Evolutionary conservation across 2,888 invertebrate species (phyloP).

Genomic region (Lasioglossum vierecki): DNA sequence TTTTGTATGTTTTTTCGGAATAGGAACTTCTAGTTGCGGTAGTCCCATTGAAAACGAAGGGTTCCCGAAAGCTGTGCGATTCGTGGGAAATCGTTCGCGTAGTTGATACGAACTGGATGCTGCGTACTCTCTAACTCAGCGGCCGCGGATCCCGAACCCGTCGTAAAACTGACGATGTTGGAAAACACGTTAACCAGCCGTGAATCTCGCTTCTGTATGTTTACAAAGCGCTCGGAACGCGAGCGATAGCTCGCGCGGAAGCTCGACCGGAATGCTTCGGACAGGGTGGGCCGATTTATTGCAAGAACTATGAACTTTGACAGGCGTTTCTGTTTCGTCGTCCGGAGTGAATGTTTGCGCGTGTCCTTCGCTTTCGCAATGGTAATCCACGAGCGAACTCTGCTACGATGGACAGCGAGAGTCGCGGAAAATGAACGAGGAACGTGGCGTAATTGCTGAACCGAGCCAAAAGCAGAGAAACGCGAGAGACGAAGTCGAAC

Average conservation of each 20-base stretch:
- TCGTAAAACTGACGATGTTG: constrained; percentile 13
- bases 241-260: neutral
- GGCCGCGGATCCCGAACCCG: neutral
- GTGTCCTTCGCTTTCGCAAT: neutral
- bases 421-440: constrained; percentile 33
- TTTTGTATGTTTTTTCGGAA: no score
- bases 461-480: constrained; percentile 31
- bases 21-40: no score
- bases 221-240: constrained; percentile 11
- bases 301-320: constrained; percentile 13
- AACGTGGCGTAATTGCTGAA: constrained; percentile 44
- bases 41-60: neutral
- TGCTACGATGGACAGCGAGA: neutral
- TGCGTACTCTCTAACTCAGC: neutral
- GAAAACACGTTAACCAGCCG: constrained; percentile 11
- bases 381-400: neutral
- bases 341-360: constrained; percentile 10
- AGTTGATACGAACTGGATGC: neutral
- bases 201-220: neutral
- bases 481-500: constrained; percentile 32
- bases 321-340: constrained; percentile 22
- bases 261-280: neutral
- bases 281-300: constrained; percentile 14
- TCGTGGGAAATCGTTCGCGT: neutral
- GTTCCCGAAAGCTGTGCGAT: neutral